Percentiles rank a stretch among this genome's conserved stretches.
phyloP scores from a whole-genome alignment of 2,797 vertebrate species.

The Rhinogobio ventralis region DNA sequence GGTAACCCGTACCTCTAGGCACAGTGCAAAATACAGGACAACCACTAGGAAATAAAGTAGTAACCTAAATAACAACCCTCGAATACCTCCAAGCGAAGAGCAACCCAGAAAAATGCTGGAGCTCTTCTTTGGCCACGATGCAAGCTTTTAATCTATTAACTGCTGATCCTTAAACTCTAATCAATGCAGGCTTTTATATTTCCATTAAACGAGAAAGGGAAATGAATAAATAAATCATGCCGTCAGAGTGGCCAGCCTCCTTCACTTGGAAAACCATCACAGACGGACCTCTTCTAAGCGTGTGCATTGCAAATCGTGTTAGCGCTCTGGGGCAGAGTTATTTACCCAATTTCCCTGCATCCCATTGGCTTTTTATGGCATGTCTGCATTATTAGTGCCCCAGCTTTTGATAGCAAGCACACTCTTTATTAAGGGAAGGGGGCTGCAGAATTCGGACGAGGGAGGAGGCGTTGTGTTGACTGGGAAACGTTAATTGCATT shows the following conservation, averaged over 20 bases:
- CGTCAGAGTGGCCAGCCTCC: slow-evolving; percentile 50
- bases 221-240: slow-evolving; percentile 71
- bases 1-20: neutral
- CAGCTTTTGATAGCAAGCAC: slow-evolving; percentile 75
- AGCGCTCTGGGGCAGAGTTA: slow-evolving; percentile 63
- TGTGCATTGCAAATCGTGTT: slow-evolving; percentile 35
- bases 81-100: slow-evolving; percentile 20
- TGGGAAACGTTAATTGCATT: slow-evolving; percentile 76
- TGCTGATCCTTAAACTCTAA: slow-evolving; percentile 80
- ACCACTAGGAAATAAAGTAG: neutral
- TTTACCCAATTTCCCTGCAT: slow-evolving; percentile 61
- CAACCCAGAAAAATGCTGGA: slow-evolving; percentile 27
- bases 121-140: slow-evolving; percentile 59
- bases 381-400: slow-evolving; percentile 67
- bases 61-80: neutral
- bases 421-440: slow-evolving; percentile 76
- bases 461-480: slow-evolving; percentile 40
- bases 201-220: slow-evolving; percentile 77
- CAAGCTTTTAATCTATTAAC: slow-evolving; percentile 83
- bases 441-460: slow-evolving; percentile 66
- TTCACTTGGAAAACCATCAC: slow-evolving; percentile 57
- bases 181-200: slow-evolving; percentile 82
- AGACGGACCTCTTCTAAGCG: slow-evolving; percentile 49
- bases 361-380: slow-evolving; percentile 32
- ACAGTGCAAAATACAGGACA: slow-evolving; percentile 14